Evolutionary conservation across 2,888 invertebrate genomes (phyloP).

Genomic region (Eupithecia tripunctaria): DNA sequence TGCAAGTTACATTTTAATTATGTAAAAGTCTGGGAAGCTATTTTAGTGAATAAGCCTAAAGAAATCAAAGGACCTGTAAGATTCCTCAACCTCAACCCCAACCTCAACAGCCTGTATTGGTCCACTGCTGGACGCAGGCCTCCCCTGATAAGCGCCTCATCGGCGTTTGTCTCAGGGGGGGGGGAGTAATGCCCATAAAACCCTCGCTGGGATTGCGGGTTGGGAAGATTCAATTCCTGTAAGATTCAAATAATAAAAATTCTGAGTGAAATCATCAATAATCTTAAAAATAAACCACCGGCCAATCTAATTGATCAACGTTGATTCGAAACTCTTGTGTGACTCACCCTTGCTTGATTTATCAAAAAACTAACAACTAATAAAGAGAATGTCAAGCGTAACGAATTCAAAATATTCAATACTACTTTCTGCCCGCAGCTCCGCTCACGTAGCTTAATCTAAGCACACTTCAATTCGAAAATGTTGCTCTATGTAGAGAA

Average conservation of each 20-base stretch:
- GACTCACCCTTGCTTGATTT: not conserved
- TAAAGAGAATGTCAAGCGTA: slow-evolving; percentile 30
- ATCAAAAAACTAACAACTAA: not conserved
- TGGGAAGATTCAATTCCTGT: no score
- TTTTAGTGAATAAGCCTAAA: not conserved
- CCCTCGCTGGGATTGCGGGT: no score
- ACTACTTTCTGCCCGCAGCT: not conserved
- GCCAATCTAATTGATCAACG: not conserved
- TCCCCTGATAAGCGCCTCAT: no score
- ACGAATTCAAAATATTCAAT: slow-evolving; percentile 19
- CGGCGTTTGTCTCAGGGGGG: no score
- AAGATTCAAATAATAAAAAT: not conserved
- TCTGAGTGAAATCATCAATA: not conserved
- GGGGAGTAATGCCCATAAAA: no score
- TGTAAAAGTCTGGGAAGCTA: not conserved
- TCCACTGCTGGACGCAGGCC: no score
- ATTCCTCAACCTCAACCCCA: no score
- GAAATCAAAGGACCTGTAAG: not conserved
- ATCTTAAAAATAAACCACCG: not conserved
- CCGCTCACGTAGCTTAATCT: not conserved
- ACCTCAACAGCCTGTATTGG: no score
- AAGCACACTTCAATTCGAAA: not conserved
- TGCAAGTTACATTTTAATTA: not conserved
- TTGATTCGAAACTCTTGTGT: not conserved
- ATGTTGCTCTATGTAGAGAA: not conserved